Percentiles rank a stretch among this genome's conserved stretches.
These are phyloP conservation scores for Dromococcyx pavoninus DNA, from an alignment of 2,797 vertebrate genomes.

Conservation along the genomic window DNA sequence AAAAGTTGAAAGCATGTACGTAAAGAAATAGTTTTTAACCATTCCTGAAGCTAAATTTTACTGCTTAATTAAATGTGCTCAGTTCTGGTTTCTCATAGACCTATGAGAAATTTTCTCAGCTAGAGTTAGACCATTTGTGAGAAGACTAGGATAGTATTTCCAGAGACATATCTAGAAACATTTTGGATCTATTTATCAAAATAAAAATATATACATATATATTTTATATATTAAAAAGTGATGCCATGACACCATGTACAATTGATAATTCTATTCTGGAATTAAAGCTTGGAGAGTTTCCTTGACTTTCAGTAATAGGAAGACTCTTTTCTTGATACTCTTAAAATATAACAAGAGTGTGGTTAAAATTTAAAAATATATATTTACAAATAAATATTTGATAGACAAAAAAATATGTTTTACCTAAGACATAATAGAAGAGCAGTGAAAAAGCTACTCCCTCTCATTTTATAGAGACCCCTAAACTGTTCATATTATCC, in stretches of 20 bases:
- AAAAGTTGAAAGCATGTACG: neutral
- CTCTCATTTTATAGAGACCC: neutral
- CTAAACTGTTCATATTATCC: neutral
- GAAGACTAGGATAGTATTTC: neutral
- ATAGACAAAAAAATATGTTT: neutral
- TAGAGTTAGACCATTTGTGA: neutral
- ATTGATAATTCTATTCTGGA: neutral
- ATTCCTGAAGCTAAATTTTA: neutral
- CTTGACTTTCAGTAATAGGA: neutral
- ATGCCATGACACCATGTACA: neutral
- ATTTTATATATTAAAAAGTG: neutral
- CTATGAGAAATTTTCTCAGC: neutral
- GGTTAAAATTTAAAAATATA: neutral
- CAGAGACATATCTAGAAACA: neutral
- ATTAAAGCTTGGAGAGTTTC: neutral
- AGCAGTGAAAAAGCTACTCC: neutral
- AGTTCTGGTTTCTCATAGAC: neutral
- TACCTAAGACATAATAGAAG: neutral
- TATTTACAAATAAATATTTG: neutral
- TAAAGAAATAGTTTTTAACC: neutral
- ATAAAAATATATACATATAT: neutral
- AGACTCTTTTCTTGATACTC: neutral
- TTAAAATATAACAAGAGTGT: neutral
- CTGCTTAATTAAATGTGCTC: neutral
- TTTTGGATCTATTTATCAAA: neutral